These are phyloP conservation scores for Hydrozoanthus gracilis DNA, from an alignment of 92 coral and sea anemone species.

Conservation along the genomic window DNA sequence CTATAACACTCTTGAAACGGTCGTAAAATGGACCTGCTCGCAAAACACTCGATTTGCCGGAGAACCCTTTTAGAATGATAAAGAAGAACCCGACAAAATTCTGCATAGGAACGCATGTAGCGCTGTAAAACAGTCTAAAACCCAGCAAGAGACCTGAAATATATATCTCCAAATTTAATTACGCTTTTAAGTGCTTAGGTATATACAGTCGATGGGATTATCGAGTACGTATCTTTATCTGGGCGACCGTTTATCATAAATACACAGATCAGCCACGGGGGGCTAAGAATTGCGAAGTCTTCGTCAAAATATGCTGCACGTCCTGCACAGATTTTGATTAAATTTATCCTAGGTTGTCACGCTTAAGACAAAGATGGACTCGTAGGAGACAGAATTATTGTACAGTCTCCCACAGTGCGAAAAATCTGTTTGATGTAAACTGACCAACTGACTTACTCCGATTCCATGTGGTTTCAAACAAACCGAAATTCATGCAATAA, in stretches of 20 bases:
- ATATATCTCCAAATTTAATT: not conserved
- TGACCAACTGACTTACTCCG: conserved; percentile 1
- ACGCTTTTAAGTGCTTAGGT: conserved; percentile 3
- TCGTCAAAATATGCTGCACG: not conserved
- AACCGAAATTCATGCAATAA: conserved; percentile 17
- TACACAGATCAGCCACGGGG: conserved; percentile 28
- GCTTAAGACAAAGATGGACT: conserved; percentile 1
- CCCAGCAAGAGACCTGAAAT: not conserved
- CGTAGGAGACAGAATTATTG: not conserved
- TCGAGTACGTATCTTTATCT: conserved; percentile 25
- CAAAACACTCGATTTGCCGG: too few relatives aligned
- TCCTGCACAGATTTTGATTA: not conserved
- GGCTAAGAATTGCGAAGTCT: not conserved
- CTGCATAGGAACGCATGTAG: too few relatives aligned
- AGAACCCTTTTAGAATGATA: too few relatives aligned
- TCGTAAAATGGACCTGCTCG: too few relatives aligned
- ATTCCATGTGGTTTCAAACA: conserved; percentile 31
- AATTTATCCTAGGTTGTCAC: not conserved
- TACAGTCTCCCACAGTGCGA: conserved; percentile 3
- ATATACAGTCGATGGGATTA: conserved; percentile 38
- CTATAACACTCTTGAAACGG: too few relatives aligned
- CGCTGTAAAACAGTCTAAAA: too few relatives aligned
- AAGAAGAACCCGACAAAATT: too few relatives aligned
- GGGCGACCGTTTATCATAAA: conserved; percentile 51
- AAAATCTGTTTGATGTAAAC: not conserved